A percentile compares a stretch with the other conserved stretches of the same genome.
These are phyloP conservation scores for Sphyrna mokarran DNA, from an alignment of 2,113 vertebrate species.

Conservation along the genomic window DNA sequence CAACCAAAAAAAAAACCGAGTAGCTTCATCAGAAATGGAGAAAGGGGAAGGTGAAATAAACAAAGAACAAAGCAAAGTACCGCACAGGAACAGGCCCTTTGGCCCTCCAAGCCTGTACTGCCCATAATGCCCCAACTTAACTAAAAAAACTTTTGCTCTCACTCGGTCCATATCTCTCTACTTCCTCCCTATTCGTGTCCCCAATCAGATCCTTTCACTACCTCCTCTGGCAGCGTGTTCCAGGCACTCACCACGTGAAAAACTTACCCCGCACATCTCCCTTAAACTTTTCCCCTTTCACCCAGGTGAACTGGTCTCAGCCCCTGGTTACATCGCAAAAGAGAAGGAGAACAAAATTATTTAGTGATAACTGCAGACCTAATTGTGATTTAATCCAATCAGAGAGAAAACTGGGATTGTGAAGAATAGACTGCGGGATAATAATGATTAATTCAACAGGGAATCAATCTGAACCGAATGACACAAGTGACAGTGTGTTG, in stretches of 20 bases:
- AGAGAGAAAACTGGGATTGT: neutral
- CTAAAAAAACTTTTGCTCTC: too few relatives aligned
- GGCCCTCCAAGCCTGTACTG: too few relatives aligned
- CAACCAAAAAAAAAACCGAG: neutral
- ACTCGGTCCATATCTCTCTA: too few relatives aligned
- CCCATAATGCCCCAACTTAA: too few relatives aligned
- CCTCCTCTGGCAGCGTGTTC: too few relatives aligned
- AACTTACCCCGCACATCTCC: too few relatives aligned
- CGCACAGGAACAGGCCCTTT: too few relatives aligned
- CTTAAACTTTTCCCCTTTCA: too few relatives aligned
- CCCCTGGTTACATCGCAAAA: neutral
- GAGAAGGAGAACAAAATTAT: neutral
- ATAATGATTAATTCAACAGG: neutral
- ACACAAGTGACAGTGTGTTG: neutral
- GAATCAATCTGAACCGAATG: neutral
- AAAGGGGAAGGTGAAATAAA: neutral
- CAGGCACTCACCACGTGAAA: too few relatives aligned
- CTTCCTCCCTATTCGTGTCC: too few relatives aligned
- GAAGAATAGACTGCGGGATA: neutral
- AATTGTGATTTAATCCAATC: neutral
- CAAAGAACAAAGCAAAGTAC: too few relatives aligned
- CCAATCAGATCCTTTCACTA: too few relatives aligned
- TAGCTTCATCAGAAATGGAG: neutral
- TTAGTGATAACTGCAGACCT: neutral
- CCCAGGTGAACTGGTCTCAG: neutral